Evolutionary conservation across 2,113 vertebrate species (phyloP).

Genomic region (Calypte anna): DNA sequence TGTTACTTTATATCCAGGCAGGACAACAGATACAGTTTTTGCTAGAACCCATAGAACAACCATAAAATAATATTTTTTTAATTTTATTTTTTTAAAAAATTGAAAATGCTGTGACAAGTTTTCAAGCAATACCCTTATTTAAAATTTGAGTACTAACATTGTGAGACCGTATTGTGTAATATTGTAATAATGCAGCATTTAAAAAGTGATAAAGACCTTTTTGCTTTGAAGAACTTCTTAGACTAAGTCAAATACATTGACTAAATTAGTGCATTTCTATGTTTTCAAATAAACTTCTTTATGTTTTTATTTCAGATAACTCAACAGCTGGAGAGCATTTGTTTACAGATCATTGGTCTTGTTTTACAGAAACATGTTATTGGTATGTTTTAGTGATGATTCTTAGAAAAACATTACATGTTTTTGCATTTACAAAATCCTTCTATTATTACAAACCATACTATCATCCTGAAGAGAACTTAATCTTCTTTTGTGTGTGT

Average conservation of each 20-base stretch:
- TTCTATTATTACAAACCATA: background rate
- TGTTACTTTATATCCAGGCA: background rate
- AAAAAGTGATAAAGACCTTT: background rate
- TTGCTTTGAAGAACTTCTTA: background rate
- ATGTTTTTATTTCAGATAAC: slow-evolving; percentile 86
- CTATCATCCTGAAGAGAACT: background rate
- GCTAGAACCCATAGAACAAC: background rate
- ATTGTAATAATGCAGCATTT: background rate
- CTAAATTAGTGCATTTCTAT: background rate
- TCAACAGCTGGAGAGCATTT: slow-evolving; percentile 94
- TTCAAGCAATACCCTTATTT: background rate
- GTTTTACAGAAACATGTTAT: slow-evolving; percentile 96
- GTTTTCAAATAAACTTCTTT: background rate
- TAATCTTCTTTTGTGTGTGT: background rate
- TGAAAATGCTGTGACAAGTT: background rate
- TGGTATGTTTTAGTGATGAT: slow-evolving; percentile 79
- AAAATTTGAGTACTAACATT: background rate
- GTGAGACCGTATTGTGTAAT: background rate
- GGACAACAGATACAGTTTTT: background rate
- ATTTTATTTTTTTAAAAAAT: background rate
- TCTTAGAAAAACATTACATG: background rate
- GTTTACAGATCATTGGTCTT: slow-evolving; percentile 94
- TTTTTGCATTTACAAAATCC: background rate
- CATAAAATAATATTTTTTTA: background rate
- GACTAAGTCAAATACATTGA: background rate